phyloP scores from a whole-genome alignment of 1,140 invertebrate genomes.

The Drosophila dunni region DNA sequence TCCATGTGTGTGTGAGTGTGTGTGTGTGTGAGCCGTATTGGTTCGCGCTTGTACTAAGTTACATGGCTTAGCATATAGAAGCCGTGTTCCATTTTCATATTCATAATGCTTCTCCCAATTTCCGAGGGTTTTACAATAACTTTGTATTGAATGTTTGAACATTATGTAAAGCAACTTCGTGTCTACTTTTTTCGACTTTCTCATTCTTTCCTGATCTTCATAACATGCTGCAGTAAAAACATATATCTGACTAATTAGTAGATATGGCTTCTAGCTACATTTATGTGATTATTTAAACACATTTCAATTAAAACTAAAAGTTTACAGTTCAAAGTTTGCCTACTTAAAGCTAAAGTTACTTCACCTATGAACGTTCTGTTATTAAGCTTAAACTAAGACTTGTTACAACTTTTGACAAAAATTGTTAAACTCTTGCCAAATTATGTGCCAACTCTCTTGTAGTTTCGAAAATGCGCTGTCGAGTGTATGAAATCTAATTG shows the following conservation, averaged over 20 bases:
- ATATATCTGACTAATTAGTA: too few species aligned
- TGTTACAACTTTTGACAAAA: background rate
- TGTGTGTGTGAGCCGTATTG: background rate
- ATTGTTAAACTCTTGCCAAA: background rate
- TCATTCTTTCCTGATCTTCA: background rate
- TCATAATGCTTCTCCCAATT: background rate
- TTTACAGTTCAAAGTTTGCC: too few species aligned
- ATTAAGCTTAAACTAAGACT: background rate
- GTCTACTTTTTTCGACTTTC: background rate
- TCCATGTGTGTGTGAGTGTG: slow-evolving; percentile 8
- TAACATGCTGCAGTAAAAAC: too few species aligned
- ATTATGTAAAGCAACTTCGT: background rate
- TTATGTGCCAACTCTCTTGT: background rate
- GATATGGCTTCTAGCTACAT: background rate
- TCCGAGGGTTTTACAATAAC: slow-evolving; percentile 1
- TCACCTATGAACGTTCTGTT: too few species aligned
- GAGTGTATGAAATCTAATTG: slow-evolving; percentile 8
- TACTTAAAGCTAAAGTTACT: too few species aligned
- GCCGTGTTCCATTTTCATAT: background rate
- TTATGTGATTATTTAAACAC: too few species aligned
- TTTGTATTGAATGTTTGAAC: slow-evolving; percentile 3
- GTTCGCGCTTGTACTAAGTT: too few species aligned
- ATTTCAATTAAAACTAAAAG: too few species aligned
- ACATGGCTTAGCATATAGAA: background rate
- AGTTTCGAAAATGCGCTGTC: background rate